Evolutionary conservation across 2,888 invertebrate species (phyloP).

Genomic region (Lomographa bimaculata): DNA sequence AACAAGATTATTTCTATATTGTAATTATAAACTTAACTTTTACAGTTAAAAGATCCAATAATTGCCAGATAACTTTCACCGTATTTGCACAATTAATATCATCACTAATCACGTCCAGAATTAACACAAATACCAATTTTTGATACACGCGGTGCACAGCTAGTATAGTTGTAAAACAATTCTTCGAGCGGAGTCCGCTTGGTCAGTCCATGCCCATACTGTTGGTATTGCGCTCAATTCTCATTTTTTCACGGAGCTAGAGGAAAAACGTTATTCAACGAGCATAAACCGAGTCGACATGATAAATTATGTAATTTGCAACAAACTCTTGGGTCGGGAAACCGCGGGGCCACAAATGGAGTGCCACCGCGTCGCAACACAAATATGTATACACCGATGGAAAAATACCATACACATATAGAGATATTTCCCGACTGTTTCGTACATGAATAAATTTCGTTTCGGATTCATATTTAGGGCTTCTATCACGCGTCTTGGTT

Average conservation of each 20-base stretch:
- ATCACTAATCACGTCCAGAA: too few relatives aligned
- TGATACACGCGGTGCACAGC: too few relatives aligned
- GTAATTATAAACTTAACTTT: too few relatives aligned
- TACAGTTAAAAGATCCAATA: too few relatives aligned
- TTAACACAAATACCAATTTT: too few relatives aligned
- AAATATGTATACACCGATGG: slow-evolving; percentile 24
- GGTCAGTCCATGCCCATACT: too few relatives aligned
- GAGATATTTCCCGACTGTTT: slow-evolving; percentile 29
- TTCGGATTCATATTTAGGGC: slow-evolving; percentile 24
- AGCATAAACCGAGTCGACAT: slow-evolving; percentile 52
- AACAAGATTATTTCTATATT: too few relatives aligned
- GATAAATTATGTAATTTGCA: slow-evolving; percentile 70
- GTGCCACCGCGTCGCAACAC: slow-evolving; percentile 28
- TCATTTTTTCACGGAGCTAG: slow-evolving; percentile 37
- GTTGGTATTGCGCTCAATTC: too few relatives aligned
- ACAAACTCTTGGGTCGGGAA: slow-evolving; percentile 42
- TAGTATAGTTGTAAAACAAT: too few relatives aligned
- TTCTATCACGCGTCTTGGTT: slow-evolving; percentile 1
- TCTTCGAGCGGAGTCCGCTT: too few relatives aligned
- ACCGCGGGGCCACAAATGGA: slow-evolving; percentile 41
- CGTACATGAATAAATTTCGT: slow-evolving; percentile 16
- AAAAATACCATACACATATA: slow-evolving; percentile 32
- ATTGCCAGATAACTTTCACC: too few relatives aligned
- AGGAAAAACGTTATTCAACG: slow-evolving; percentile 52
- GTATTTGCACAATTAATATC: too few relatives aligned